Evolutionary conservation across 2,113 vertebrate species (phyloP), one percentile per base, ranked within the genome.

Genomic region (Anseranas semipalmata): DNA sequence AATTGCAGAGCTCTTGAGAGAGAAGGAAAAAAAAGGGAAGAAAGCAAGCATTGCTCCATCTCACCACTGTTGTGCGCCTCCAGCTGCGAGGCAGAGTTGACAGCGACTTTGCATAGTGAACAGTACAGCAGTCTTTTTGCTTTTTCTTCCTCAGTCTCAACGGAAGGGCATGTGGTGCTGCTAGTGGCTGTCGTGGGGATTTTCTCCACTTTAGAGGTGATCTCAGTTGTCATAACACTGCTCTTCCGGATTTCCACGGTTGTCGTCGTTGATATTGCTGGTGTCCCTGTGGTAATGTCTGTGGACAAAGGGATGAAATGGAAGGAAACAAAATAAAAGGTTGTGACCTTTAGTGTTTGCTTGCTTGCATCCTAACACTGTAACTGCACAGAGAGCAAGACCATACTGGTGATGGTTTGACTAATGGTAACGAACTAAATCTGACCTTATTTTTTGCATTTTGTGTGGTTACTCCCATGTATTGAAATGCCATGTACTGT

Each of bases 11-110:
- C 87, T 97, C 96, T 93, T 90, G 95, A 96, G 92, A 96, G 85
- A 91, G 88, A 89, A 96, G 66, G 41, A 39, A 87, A 96, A 92
- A 87, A 50, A 24, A 52, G 13, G 27, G 37, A 81, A 81, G 73
- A 20, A 92, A 92, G 83, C 19, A 84, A 91, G 80, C 43, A 68
- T 58, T 66, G 46, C 94, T 93, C 87, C 79, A 70, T 95, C 99
- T 99, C 95, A 99, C 99, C 99, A 59, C 98, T 99, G 98, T 99
- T 99, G 98, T 99, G 99, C 10, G 99, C 99, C 96, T 99, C 99
- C 97, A 99, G 98, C 98, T 99, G 99, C 0, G 99, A 99, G 71
- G 98, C 98, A 1, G 99, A 99, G 98, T 99, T 99, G 97, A 99
- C 99, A 48, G 99, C 99, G 60, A 99, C 99, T 97, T 99, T 99